Percentiles rank a stretch among this genome's conserved stretches.
These are phyloP conservation scores for Gymnodraco acuticeps DNA, from an alignment of 2,797 vertebrate genomes.

Conservation along the genomic window DNA sequence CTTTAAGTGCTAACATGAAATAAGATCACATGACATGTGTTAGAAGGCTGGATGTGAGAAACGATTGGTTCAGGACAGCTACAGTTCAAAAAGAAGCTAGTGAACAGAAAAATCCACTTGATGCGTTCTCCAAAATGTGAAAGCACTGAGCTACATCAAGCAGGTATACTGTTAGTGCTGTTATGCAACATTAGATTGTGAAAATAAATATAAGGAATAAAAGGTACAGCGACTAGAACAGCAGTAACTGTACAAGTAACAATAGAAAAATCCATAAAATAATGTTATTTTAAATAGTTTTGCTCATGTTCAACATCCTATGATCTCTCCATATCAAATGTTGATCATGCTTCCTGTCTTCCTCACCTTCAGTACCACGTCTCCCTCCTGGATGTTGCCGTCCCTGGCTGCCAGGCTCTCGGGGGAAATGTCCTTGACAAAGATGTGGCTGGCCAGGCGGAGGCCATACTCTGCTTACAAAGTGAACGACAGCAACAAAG, in stretches of 20 bases:
- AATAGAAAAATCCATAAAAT: background rate
- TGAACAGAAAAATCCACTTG: background rate
- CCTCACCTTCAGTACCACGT: slow-evolving; percentile 97
- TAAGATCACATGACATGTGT: background rate
- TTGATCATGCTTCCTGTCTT: slow-evolving; percentile 1
- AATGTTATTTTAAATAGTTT: background rate
- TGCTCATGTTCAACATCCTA: slow-evolving; percentile 13
- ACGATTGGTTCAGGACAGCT: slow-evolving; percentile 2
- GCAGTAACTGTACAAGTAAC: too few species aligned
- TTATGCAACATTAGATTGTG: slow-evolving; percentile 23
- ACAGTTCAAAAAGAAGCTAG: slow-evolving; percentile 1
- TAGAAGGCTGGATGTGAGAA: slow-evolving; percentile 1
- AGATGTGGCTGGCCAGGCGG: slow-evolving; percentile 99
- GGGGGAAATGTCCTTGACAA: slow-evolving; percentile 99
- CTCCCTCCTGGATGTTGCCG: slow-evolving; percentile 99
- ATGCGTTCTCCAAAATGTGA: slow-evolving; percentile 15
- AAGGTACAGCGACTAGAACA: background rate
- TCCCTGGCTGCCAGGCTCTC: slow-evolving; percentile 98
- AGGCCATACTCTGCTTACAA: slow-evolving; percentile 96
- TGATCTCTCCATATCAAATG: slow-evolving; percentile 12
- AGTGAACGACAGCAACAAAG: slow-evolving; percentile 85
- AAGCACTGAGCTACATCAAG: slow-evolving; percentile 22
- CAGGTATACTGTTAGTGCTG: slow-evolving; percentile 12
- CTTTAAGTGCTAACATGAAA: background rate
- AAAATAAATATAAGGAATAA: slow-evolving; percentile 2